Conservation (phyloP, 2,113 vertebrate genomes). For the Arenaria interpres region DNA sequence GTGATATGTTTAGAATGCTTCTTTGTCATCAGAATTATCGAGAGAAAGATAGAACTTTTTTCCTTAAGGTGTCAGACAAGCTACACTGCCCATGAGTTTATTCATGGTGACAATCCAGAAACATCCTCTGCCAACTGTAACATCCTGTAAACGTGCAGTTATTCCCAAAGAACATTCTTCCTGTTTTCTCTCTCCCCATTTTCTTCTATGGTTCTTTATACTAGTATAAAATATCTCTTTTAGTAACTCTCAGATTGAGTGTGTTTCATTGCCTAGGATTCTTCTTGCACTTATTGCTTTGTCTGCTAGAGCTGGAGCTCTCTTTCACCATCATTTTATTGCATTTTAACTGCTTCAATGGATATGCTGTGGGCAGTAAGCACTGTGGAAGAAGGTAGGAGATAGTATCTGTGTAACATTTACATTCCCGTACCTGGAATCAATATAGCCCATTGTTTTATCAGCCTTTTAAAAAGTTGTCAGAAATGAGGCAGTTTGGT, state of each 20-base stretch:
- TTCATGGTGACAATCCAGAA: background rate
- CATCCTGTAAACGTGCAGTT: background rate
- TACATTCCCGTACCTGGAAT: background rate
- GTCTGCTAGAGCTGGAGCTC: background rate
- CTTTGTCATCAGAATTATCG: background rate
- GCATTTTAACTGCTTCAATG: slow-evolving; percentile 64
- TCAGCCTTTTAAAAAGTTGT: background rate
- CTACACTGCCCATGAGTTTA: background rate
- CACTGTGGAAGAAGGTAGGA: slow-evolving; percentile 93
- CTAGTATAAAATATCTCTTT: background rate
- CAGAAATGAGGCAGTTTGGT: background rate
- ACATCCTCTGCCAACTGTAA: background rate
- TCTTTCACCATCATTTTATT: slow-evolving; percentile 21
- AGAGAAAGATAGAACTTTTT: background rate
- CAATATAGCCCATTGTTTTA: background rate
- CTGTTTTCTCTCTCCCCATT: background rate
- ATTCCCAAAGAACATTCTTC: background rate
- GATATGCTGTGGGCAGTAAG: slow-evolving; percentile 78
- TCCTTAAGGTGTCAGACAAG: background rate
- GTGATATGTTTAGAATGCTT: background rate
- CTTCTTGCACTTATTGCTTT: background rate
- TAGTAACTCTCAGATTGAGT: background rate
- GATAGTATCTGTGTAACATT: background rate
- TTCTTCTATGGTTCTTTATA: background rate
- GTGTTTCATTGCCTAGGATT: background rate